phyloP scores from a whole-genome alignment of 92 coral and sea anemone genomes.

The Parazoanthus atlanticus region DNA sequence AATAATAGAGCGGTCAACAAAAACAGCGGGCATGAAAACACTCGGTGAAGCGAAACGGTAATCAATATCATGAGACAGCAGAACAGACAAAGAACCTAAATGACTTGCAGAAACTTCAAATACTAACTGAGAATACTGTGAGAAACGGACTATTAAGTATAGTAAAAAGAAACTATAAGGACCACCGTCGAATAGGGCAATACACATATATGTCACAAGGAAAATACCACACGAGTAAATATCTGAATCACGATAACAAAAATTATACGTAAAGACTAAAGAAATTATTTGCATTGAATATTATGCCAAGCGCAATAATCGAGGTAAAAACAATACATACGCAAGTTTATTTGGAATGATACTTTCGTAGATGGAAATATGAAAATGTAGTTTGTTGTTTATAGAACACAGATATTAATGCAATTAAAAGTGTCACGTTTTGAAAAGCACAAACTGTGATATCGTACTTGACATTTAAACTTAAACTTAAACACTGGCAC shows the following conservation, averaged over 20 bases:
- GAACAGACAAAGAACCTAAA: background rate
- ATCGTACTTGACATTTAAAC: too few species aligned
- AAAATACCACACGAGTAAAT: background rate
- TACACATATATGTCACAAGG: background rate
- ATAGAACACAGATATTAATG: too few species aligned
- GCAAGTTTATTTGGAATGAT: background rate
- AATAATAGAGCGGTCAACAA: background rate
- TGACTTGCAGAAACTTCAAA: background rate
- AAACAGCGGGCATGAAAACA: background rate
- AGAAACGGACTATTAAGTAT: too few species aligned
- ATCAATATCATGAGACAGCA: background rate
- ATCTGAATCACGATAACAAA: background rate
- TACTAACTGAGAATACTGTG: too few species aligned
- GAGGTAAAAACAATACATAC: background rate
- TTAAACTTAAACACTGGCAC: too few species aligned
- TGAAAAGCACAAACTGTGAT: too few species aligned
- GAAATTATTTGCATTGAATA: background rate
- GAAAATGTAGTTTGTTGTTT: too few species aligned
- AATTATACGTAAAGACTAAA: too few species aligned
- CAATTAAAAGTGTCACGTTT: background rate
- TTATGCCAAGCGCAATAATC: too few species aligned
- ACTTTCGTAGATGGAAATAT: too few species aligned
- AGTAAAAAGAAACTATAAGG: background rate
- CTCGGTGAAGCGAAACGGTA: background rate
- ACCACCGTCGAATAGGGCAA: background rate